Conservation (phyloP, 2,888 invertebrate species). For the Disparrhopalites patrizii region DNA sequence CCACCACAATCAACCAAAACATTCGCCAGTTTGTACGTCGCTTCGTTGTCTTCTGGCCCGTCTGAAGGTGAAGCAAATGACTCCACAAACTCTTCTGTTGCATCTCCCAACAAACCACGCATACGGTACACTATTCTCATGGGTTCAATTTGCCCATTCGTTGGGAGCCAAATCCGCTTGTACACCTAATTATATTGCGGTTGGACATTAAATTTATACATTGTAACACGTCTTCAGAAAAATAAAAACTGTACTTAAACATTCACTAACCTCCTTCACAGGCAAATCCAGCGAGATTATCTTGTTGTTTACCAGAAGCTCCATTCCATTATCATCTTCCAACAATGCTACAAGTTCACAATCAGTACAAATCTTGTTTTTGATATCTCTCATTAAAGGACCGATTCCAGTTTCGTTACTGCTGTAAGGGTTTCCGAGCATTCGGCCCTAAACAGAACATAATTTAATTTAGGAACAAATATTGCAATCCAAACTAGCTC, state of each 20-base stretch:
- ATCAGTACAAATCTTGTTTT: conserved; percentile 97
- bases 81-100: conserved; percentile 98
- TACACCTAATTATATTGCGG: conserved; percentile 57
- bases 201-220: not conserved
- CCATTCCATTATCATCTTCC: conserved; percentile 99
- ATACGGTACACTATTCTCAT: conserved; percentile 98
- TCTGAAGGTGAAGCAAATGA: conserved; percentile 78
- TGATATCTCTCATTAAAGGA: conserved; percentile 96
- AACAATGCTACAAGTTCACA: conserved; percentile 96
- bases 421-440: conserved; percentile 97
- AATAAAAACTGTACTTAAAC: not conserved
- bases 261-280: conserved; percentile 78
- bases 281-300: conserved; percentile 95
- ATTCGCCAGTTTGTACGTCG: conserved; percentile 85
- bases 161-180: conserved; percentile 71
- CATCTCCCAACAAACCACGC: conserved; percentile 95
- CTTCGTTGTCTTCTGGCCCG: conserved; percentile 88
- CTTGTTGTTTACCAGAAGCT: conserved; percentile 93
- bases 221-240: too few species aligned
- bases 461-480: not conserved
- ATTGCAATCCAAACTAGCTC: not conserved
- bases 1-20: conserved; percentile 77
- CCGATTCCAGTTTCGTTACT: conserved; percentile 90
- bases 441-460: conserved; percentile 65
- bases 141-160: conserved; percentile 80